Conservation (phyloP, 2,888 invertebrate genomes). For the Andrena trimmerana region DNA sequence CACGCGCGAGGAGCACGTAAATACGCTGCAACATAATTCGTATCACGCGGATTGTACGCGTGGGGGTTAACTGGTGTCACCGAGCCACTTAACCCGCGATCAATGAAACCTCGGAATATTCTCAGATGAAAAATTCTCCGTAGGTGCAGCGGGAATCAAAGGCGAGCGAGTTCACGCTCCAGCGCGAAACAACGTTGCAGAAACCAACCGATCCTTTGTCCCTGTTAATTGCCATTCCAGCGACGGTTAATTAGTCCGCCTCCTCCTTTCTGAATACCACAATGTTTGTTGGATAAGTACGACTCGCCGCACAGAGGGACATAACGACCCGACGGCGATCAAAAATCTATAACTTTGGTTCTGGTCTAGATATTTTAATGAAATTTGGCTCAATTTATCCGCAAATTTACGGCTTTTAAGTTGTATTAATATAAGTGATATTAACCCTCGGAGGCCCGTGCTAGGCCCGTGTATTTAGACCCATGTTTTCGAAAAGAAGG, state of each 20-base stretch:
- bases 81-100: slow-evolving; percentile 77
- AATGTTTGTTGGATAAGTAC: slow-evolving; percentile 3
- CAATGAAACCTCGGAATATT: slow-evolving; percentile 79
- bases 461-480: no score
- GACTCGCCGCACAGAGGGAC: no score
- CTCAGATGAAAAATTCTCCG: slow-evolving; percentile 62
- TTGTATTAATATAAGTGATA: no score
- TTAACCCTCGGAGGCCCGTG: no score
- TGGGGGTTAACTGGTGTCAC: slow-evolving; percentile 75
- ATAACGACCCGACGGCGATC: no score
- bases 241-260: slow-evolving; percentile 19
- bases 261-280: background rate
- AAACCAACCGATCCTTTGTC: slow-evolving; percentile 27
- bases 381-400: no score
- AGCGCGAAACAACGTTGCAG: slow-evolving; percentile 23
- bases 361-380: no score
- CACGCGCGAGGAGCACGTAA: slow-evolving; percentile 37
- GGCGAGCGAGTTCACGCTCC: slow-evolving; percentile 36
- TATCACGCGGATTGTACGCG: slow-evolving; percentile 67
- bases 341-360: no score
- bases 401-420: no score
- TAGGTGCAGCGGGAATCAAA: slow-evolving; percentile 39
- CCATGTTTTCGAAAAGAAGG: no score
- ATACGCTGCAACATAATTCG: slow-evolving; percentile 47
- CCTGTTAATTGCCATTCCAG: slow-evolving; percentile 19